Percentiles rank a stretch among this genome's conserved stretches.
These are phyloP conservation scores for Alectura lathami DNA, from an alignment of 2,113 vertebrate species.

Conservation along the genomic window DNA sequence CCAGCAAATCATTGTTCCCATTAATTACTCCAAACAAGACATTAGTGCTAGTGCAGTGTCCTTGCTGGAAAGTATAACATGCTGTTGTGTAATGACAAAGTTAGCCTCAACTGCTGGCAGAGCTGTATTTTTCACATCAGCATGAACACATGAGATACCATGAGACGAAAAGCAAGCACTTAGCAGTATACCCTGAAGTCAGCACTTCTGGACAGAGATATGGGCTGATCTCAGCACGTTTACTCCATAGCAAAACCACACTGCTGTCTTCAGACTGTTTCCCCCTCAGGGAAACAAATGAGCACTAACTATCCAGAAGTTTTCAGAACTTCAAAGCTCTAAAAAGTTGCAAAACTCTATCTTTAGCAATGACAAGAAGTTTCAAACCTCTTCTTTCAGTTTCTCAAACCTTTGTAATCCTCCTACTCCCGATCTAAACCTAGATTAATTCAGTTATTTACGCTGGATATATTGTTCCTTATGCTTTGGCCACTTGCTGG, in stretches of 20 bases:
- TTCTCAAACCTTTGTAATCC: background rate
- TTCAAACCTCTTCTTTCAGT: background rate
- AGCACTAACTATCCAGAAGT: background rate
- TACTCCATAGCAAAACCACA: background rate
- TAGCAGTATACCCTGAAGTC: background rate
- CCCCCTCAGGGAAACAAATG: background rate
- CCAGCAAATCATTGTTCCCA: background rate
- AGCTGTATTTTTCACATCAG: background rate
- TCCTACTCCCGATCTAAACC: background rate
- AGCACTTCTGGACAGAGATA: constrained; percentile 29
- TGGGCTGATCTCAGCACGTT: background rate
- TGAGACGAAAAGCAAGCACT: background rate
- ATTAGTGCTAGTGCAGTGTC: background rate
- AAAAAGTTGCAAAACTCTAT: background rate
- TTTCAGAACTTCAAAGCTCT: background rate
- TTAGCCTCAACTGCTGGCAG: background rate
- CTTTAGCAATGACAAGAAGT: background rate
- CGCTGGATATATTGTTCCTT: background rate
- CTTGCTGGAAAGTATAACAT: background rate
- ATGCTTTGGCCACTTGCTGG: background rate
- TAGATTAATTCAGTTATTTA: background rate
- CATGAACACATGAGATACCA: background rate
- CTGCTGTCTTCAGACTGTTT: background rate
- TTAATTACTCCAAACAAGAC: background rate
- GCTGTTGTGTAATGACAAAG: background rate